Evolutionary conservation across 2,888 invertebrate species (phyloP).

Genomic region (Mythimna loreyi): DNA sequence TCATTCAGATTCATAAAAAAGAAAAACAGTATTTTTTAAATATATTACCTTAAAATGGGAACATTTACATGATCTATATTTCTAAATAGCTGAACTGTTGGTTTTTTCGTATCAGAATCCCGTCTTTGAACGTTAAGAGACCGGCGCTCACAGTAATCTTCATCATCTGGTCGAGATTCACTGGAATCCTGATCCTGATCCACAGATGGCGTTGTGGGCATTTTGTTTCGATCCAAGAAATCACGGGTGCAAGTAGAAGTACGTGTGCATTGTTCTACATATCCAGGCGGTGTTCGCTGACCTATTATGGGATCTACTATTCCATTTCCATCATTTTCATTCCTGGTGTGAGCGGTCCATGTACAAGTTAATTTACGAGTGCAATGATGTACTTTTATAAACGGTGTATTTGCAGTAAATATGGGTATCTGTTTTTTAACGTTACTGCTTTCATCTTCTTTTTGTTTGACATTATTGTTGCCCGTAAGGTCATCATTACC

Average conservation of each 20-base stretch:
- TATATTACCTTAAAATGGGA: not conserved
- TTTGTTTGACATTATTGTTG: no score
- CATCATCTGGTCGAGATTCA: conserved; percentile 67
- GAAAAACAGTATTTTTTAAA: not conserved
- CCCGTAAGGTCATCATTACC: no score
- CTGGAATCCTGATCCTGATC: conserved; percentile 31
- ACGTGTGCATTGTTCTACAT: conserved; percentile 85
- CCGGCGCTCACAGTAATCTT: conserved; percentile 85
- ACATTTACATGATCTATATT: conserved; percentile 23
- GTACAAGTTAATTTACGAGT: conserved; percentile 86
- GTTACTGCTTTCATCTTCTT: not conserved
- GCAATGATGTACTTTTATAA: conserved; percentile 78
- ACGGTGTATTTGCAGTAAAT: conserved; percentile 63
- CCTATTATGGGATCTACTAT: conserved; percentile 66
- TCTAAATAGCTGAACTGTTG: not conserved
- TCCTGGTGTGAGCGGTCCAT: conserved; percentile 79
- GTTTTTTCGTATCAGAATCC: conserved; percentile 64
- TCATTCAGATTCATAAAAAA: not conserved
- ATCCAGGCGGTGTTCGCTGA: conserved; percentile 83
- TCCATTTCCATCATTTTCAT: conserved; percentile 72
- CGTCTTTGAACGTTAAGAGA: conserved; percentile 77
- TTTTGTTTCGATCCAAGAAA: conserved; percentile 81
- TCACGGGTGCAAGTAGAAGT: conserved; percentile 87
- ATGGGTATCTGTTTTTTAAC: no score
- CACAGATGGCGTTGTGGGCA: conserved; percentile 62